A percentile compares a stretch with the other conserved stretches of the same genome.
phyloP scores from a whole-genome alignment of 2,113 vertebrate species.

The Tupaia chinensis region DNA sequence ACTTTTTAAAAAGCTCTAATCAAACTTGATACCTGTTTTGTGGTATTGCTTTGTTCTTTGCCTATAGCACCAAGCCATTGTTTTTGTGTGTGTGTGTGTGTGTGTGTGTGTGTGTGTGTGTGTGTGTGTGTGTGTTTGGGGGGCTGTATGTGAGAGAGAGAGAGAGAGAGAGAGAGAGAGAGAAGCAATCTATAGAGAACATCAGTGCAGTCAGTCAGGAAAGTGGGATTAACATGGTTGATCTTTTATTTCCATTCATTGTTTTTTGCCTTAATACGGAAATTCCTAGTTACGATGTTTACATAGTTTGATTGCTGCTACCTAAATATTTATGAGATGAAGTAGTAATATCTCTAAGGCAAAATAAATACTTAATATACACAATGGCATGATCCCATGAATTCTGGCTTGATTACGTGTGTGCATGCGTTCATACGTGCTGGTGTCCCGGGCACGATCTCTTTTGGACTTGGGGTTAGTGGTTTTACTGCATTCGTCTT shows the following conservation, averaged over 20 bases:
- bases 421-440: neutral
- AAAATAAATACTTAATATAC: neutral
- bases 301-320: constrained; percentile 1
- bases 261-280: constrained; percentile 57
- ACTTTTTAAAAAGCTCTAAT: constrained; percentile 40
- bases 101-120: neutral
- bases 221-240: neutral
- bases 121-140: neutral
- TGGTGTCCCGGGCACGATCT: neutral
- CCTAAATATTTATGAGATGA: constrained; percentile 22
- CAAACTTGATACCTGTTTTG: neutral
- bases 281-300: constrained; percentile 57
- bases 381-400: neutral
- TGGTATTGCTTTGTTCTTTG: constrained; percentile 65
- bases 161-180: neutral
- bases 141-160: neutral
- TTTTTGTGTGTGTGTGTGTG: neutral
- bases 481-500: constrained; percentile 63
- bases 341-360: neutral
- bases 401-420: neutral
- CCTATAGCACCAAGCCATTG: constrained; percentile 40
- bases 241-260: constrained; percentile 54
- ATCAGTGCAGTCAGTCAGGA: constrained; percentile 37
- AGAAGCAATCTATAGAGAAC: constrained; percentile 39
- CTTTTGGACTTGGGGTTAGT: constrained; percentile 40